A percentile compares a stretch with the other conserved stretches of the same genome.
phyloP scores from a whole-genome alignment of 1,140 invertebrate species.

The Schlechtendalia chinensis region DNA sequence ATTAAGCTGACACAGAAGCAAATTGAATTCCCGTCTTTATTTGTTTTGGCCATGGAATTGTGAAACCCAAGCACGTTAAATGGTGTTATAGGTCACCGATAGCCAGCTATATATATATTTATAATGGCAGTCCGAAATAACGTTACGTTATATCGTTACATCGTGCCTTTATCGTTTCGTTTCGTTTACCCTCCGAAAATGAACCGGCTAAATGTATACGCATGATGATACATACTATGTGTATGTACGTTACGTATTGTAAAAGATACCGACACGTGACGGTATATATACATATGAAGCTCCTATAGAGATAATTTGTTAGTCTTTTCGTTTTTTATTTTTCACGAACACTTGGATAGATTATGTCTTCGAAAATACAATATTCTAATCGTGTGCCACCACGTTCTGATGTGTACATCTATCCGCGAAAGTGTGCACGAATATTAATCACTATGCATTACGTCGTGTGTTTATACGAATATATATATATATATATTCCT shows the following conservation, averaged over 20 bases:
- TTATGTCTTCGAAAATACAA: neutral
- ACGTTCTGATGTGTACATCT: neutral
- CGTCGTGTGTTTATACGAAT: too few relatives aligned
- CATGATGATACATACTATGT: neutral
- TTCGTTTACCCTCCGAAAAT: neutral
- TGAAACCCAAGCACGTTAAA: neutral
- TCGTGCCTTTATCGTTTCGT: too few relatives aligned
- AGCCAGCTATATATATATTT: neutral
- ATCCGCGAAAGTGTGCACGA: too few relatives aligned
- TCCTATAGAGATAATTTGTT: constrained; percentile 19
- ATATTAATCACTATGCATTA: too few relatives aligned
- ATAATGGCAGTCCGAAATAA: neutral
- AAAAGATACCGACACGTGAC: neutral
- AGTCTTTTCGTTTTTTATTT: neutral
- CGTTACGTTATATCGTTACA: neutral
- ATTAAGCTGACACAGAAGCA: neutral
- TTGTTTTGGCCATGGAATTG: neutral
- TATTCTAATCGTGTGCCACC: neutral
- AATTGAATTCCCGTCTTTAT: constrained; percentile 4
- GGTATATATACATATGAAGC: neutral
- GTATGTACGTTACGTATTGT: neutral
- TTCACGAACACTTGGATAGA: neutral
- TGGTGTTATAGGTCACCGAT: neutral
- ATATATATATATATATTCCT: neutral
- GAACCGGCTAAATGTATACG: neutral